Conservation (phyloP, 2,797 vertebrate genomes). For the Leuciscus waleckii region DNA sequence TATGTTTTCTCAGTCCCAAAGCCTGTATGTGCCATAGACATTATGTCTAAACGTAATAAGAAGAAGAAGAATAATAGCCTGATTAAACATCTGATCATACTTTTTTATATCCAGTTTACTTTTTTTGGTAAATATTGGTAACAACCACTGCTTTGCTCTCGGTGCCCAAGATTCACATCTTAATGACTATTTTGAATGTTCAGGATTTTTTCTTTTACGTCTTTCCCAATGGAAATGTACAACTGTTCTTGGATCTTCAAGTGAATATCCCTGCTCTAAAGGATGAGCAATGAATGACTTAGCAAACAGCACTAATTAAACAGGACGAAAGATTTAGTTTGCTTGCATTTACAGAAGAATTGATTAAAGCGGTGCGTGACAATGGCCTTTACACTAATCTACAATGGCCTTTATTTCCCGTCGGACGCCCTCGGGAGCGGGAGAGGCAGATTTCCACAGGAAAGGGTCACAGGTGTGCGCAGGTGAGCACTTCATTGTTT, state of each 20-base stretch:
- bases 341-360: not conserved
- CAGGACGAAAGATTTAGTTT: not conserved
- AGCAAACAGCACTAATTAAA: not conserved
- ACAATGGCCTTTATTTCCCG: conserved; percentile 54
- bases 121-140: not conserved
- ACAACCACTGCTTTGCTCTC: not conserved
- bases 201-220: not conserved
- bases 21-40: not conserved
- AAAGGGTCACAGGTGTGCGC: conserved; percentile 82
- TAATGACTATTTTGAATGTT: not conserved
- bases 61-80: not conserved
- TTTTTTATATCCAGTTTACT: not conserved
- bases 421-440: conserved; percentile 55
- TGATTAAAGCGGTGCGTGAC: conserved; percentile 15
- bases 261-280: not conserved
- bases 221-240: not conserved
- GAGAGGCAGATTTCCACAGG: conserved; percentile 54
- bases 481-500: conserved; percentile 71
- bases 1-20: not conserved
- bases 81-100: not conserved
- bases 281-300: not conserved
- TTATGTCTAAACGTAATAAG: not conserved
- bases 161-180: not conserved
- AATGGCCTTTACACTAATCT: conserved; percentile 61
- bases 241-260: not conserved